These are phyloP conservation scores for Sebastes matsubarae DNA, from an alignment of 2,797 vertebrate species.

Conservation along the genomic window DNA sequence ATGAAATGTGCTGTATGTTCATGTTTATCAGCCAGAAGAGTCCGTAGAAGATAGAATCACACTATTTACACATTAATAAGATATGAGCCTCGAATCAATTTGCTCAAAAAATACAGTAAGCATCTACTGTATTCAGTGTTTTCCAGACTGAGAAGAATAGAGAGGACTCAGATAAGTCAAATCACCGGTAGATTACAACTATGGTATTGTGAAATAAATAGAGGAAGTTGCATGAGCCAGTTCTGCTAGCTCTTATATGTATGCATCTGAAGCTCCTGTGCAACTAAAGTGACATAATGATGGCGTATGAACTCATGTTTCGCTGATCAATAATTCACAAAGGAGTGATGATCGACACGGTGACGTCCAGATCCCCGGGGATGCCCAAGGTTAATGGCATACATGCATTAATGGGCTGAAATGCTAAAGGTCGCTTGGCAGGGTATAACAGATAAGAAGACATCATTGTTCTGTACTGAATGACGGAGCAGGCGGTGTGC, in stretches of 20 bases:
- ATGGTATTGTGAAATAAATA: not conserved
- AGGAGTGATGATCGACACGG: constrained; percentile 51
- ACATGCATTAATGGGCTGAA: constrained; percentile 71
- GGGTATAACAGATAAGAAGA: constrained; percentile 70
- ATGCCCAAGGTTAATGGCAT: constrained; percentile 81
- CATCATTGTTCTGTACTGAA: constrained; percentile 51
- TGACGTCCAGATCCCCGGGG: constrained; percentile 38
- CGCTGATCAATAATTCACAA: constrained; percentile 73
- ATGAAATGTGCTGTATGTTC: constrained; percentile 4
- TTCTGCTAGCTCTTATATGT: constrained; percentile 15
- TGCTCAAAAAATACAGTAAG: not conserved
- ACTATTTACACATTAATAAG: not conserved
- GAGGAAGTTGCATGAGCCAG: not conserved
- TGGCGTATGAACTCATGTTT: constrained; percentile 45
- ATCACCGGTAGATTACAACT: not conserved
- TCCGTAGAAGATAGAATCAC: not conserved
- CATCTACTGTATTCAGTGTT: not conserved
- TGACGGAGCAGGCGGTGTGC: not conserved
- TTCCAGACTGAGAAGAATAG: not conserved
- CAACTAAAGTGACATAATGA: constrained; percentile 31
- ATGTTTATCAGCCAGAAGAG: not conserved
- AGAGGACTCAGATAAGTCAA: not conserved
- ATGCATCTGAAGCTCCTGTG: not conserved
- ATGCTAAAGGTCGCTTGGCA: constrained; percentile 74
- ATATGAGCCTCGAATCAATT: not conserved